These are phyloP conservation scores for Alexandromys fortis DNA, from an alignment of 2,113 vertebrate species.

Conservation along the genomic window DNA sequence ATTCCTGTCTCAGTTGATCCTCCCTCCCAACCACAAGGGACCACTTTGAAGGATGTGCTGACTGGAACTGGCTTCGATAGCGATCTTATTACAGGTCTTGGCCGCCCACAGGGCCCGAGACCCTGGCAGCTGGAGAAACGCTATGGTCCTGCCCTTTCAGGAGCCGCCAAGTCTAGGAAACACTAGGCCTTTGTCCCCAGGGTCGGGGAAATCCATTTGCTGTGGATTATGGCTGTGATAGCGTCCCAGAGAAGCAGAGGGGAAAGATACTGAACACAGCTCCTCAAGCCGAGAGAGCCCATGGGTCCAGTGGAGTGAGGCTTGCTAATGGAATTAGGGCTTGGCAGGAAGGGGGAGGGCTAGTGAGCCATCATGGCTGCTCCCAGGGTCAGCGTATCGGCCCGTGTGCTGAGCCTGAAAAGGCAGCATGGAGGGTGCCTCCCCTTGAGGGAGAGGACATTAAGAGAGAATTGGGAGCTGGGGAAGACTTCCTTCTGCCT, in stretches of 20 bases:
- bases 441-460: not conserved
- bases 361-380: not conserved
- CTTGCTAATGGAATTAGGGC: conserved; percentile 51
- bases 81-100: conserved; percentile 74
- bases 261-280: conserved; percentile 52
- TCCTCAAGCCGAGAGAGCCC: conserved; percentile 51
- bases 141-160: conserved; percentile 59
- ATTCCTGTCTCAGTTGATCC: conserved; percentile 35
- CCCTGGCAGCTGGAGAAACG: conserved; percentile 68
- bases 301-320: conserved; percentile 1
- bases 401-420: not conserved
- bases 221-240: conserved; percentile 68
- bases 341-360: conserved; percentile 64
- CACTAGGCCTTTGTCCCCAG: conserved; percentile 74
- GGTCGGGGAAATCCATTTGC: conserved; percentile 78
- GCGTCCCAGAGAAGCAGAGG: conserved; percentile 37
- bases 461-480: not conserved
- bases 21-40: conserved; percentile 40
- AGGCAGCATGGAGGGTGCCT: not conserved
- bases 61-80: conserved; percentile 43
- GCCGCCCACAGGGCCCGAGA: conserved; percentile 56
- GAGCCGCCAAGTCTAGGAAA: conserved; percentile 76
- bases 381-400: not conserved
- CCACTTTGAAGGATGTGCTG: conserved; percentile 52
- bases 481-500: not conserved